Conservation (phyloP, 2,797 vertebrate species). For the Onychomys leucogaster region DNA sequence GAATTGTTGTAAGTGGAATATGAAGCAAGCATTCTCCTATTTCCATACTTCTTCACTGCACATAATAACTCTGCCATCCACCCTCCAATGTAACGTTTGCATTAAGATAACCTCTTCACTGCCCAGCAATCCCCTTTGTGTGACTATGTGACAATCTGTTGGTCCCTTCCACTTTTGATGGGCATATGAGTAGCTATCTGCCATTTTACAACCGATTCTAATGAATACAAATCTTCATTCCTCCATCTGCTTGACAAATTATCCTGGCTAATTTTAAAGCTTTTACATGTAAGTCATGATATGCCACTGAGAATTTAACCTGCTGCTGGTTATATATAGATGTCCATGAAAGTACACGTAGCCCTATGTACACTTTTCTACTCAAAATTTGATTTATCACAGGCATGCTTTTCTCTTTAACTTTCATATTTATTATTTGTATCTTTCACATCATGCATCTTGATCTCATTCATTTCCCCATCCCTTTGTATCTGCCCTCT, state of each 20-base stretch:
- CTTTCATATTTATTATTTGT: neutral
- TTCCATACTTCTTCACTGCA: neutral
- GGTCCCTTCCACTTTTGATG: neutral
- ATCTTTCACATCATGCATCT: neutral
- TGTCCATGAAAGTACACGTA: neutral
- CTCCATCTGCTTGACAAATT: neutral
- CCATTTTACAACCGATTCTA: neutral
- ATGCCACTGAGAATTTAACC: neutral
- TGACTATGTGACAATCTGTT: neutral
- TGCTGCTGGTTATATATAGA: neutral
- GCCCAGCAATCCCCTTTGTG: neutral
- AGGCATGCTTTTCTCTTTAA: neutral
- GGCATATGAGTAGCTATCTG: neutral
- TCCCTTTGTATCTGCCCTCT: neutral
- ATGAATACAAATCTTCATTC: neutral
- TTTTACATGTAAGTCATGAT: neutral
- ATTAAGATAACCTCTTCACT: neutral
- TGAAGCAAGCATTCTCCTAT: neutral
- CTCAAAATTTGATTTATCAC: neutral
- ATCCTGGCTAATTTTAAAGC: neutral
- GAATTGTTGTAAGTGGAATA: neutral
- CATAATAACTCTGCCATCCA: neutral
- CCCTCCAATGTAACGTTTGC: neutral
- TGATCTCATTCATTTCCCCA: neutral
- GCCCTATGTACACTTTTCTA: neutral